Evolutionary conservation across 1,140 invertebrate genomes (phyloP), one percentile per base, ranked within the genome.

Genomic region (Ephestia elutella): DNA sequence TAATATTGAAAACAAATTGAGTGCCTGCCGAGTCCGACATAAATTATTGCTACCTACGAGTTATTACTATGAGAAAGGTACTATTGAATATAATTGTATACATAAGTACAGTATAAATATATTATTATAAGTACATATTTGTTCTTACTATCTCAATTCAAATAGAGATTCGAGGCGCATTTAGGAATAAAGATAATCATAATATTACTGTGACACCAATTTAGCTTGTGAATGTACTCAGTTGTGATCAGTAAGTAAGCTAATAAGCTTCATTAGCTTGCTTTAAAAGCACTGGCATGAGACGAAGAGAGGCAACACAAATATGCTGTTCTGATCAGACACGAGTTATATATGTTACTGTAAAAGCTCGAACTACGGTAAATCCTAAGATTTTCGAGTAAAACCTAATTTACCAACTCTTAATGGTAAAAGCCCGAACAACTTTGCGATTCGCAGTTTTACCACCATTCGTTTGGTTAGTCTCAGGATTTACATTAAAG

Each of bases 1-100:
- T 49, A 66, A 70, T 70, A 77, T 73, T 67, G 67, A 73, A 77
- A 80, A 75, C 73, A 75, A 73, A 78, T 75, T 73, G 71, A 78
- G 78, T 67, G 62, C 62, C 59, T 60, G 62, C 58, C 63, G 66
- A 71, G 58, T 65, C 60, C 59, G 54, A 70, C 66, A 70, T 71
- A 73, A 75, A 74, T 80, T 71, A 74, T 71, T 68, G 55, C 70
- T 61, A 59, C 74, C 80, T 77, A n/a, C 25, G 80, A 69, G 71
- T 68, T 65, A 57, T 60, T 57, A 64, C 70, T n/a, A 70, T 60
- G 57, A 28, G 25, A 28, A 28, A 28, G 25, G 8, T n/a, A n/a
- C n/a, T n/a, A 25, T 7, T 25, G 21, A 7, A 25, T 25, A 25
- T 25, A 25, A 25, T 25, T 25, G 21, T 7, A 7, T 25, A 25